These are phyloP conservation scores for Stegana nigrithorax DNA, from an alignment of 2,888 invertebrate genomes.

Conservation along the genomic window DNA sequence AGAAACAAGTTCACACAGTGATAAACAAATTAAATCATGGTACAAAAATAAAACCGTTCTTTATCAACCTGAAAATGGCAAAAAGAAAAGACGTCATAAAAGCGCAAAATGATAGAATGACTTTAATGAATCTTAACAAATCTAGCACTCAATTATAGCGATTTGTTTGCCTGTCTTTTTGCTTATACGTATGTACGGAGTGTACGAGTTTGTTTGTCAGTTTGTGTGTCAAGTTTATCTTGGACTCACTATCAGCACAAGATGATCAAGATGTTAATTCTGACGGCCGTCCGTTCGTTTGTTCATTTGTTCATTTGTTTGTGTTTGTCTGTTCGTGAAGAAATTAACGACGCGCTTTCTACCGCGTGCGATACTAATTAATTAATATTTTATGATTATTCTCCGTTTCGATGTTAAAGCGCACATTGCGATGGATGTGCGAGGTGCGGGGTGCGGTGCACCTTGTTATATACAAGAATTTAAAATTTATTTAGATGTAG, in stretches of 20 bases:
- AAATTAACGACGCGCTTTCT: slow-evolving; percentile 48
- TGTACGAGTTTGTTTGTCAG: too few relatives aligned
- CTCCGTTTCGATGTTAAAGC: slow-evolving; percentile 9
- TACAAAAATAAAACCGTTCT: slow-evolving; percentile 47
- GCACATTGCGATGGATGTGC: background rate
- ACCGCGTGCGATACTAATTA: slow-evolving; percentile 14
- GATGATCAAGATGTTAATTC: slow-evolving; percentile 37
- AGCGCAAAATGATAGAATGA: too few relatives aligned
- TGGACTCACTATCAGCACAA: slow-evolving; percentile 5
- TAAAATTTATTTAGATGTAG: slow-evolving; percentile 55
- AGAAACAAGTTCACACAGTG: slow-evolving; percentile 39
- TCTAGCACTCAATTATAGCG: too few relatives aligned
- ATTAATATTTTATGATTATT: slow-evolving; percentile 23
- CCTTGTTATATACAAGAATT: slow-evolving; percentile 46
- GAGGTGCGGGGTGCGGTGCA: slow-evolving; percentile 26
- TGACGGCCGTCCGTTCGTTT: slow-evolving; percentile 4
- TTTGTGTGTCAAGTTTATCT: background rate
- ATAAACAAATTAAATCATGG: slow-evolving; percentile 44
- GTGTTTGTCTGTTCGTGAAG: slow-evolving; percentile 4
- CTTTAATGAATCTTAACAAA: too few relatives aligned
- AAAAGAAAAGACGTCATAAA: too few relatives aligned
- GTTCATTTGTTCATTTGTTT: background rate
- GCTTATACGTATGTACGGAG: too few relatives aligned
- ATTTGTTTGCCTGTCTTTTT: too few relatives aligned
- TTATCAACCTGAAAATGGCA: too few relatives aligned